Conservation (phyloP, 2,113 vertebrate genomes). For the Cettia cetti region DNA sequence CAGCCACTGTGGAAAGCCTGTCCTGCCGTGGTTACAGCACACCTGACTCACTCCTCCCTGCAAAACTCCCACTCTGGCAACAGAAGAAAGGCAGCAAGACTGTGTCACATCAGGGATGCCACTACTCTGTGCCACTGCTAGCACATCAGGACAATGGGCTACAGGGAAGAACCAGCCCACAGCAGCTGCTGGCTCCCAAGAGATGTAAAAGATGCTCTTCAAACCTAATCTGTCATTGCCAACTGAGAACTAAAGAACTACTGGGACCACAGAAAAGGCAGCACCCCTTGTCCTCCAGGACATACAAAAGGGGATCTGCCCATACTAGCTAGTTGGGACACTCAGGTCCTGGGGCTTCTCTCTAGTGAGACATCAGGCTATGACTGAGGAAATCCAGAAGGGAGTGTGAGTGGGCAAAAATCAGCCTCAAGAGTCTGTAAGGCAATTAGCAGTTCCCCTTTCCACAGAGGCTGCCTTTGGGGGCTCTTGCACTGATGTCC, state of each 20-base stretch:
- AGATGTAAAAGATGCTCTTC: neutral
- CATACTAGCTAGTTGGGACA: neutral
- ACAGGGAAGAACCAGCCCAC: neutral
- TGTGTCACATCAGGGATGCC: neutral
- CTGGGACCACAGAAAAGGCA: neutral
- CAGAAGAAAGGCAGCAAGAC: neutral
- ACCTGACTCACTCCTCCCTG: neutral
- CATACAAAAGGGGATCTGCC: fast-evolving
- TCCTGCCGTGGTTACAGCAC: neutral
- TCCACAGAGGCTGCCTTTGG: neutral
- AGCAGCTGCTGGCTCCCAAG: neutral
- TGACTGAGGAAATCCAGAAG: neutral
- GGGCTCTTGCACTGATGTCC: neutral
- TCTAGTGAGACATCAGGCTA: neutral
- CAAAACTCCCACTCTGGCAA: neutral
- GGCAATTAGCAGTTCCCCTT: neutral
- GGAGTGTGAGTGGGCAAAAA: neutral
- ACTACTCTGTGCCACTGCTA: neutral
- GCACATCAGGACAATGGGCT: neutral
- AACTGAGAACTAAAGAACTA: neutral
- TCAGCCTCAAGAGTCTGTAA: neutral
- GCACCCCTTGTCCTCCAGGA: neutral
- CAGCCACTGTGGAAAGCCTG: neutral
- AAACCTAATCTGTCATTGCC: neutral
- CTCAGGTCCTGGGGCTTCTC: neutral